Evolutionary conservation across 2,888 invertebrate species (phyloP).

Genomic region (Synergus umbraculus): DNA sequence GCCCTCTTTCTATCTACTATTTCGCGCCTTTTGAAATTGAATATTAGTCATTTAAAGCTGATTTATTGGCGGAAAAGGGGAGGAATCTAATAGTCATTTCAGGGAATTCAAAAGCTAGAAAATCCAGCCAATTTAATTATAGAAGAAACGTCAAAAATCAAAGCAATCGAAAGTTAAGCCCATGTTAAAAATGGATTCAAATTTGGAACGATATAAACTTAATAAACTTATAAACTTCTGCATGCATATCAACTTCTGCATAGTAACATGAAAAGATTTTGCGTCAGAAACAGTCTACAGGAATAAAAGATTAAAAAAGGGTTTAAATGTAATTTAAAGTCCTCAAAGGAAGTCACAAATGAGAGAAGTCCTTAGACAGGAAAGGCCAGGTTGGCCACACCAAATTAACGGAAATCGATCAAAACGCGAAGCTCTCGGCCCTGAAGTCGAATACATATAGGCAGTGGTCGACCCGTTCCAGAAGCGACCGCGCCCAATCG

Average conservation of each 20-base stretch:
- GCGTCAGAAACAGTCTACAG: too few relatives aligned
- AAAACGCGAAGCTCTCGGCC: conserved; percentile 43
- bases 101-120: too few relatives aligned
- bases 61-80: background rate
- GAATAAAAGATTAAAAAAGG: background rate
- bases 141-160: too few relatives aligned
- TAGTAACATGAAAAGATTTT: too few relatives aligned
- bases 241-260: too few relatives aligned
- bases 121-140: too few relatives aligned
- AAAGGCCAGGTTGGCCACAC: conserved; percentile 27
- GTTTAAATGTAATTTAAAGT: background rate
- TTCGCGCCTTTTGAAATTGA: conserved; percentile 26
- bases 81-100: background rate
- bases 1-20: conserved; percentile 40
- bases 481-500: conserved; percentile 61
- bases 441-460: conserved; percentile 47
- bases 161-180: too few relatives aligned
- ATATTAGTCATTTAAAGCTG: conserved; percentile 30
- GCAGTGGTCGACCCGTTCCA: conserved; percentile 48
- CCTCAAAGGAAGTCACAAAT: background rate
- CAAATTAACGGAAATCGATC: conserved; percentile 52
- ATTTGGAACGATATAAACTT: too few relatives aligned
- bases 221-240: too few relatives aligned
- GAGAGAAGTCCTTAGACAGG: background rate
- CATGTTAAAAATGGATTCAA: too few relatives aligned